A percentile compares a stretch with the other conserved stretches of the same genome.
Evolutionary conservation across 2,888 invertebrate genomes (phyloP).

Genomic region (Apamea anceps): DNA sequence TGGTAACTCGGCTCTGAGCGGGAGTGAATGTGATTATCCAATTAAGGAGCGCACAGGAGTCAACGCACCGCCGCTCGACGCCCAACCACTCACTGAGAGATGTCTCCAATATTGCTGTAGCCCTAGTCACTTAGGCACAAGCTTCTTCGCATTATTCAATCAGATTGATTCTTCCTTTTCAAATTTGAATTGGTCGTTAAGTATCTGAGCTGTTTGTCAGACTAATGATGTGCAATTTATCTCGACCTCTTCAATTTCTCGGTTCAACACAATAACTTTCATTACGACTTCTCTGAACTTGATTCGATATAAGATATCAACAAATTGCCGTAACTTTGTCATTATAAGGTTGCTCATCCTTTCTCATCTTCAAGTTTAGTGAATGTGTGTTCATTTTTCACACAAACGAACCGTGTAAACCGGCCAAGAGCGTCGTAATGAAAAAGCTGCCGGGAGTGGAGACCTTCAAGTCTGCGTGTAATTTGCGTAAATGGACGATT

Average conservation of each 20-base stretch:
- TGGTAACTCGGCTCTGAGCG: constrained; percentile 56
- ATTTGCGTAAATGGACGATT: constrained; percentile 78
- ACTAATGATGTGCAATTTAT: constrained; percentile 34
- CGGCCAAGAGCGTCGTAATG: constrained; percentile 60
- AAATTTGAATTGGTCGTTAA: constrained; percentile 46
- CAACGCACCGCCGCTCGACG: constrained; percentile 65
- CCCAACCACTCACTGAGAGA: constrained; percentile 42
- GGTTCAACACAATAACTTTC: constrained; percentile 3
- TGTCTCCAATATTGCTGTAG: constrained; percentile 46
- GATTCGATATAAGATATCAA: constrained; percentile 23
- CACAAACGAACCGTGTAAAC: constrained; percentile 55
- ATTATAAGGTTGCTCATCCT: constrained; percentile 16
- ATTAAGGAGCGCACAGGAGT: constrained; percentile 71
- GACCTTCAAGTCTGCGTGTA: constrained; percentile 64
- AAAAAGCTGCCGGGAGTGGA: constrained; percentile 53
- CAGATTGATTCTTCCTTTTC: constrained; percentile 54
- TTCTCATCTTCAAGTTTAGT: constrained; percentile 20
- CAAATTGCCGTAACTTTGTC: constrained; percentile 4
- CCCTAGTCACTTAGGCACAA: constrained; percentile 48
- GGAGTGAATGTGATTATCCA: constrained; percentile 74
- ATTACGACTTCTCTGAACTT: constrained; percentile 10
- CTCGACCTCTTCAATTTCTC: constrained; percentile 20
- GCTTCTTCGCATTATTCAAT: constrained; percentile 52
- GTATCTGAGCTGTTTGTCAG: constrained; percentile 22
- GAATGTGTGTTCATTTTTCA: constrained; percentile 46